Base-by-base conservation (phyloP, 2,888 invertebrate genomes). In the Anoplius nigerrimus region DNA sequence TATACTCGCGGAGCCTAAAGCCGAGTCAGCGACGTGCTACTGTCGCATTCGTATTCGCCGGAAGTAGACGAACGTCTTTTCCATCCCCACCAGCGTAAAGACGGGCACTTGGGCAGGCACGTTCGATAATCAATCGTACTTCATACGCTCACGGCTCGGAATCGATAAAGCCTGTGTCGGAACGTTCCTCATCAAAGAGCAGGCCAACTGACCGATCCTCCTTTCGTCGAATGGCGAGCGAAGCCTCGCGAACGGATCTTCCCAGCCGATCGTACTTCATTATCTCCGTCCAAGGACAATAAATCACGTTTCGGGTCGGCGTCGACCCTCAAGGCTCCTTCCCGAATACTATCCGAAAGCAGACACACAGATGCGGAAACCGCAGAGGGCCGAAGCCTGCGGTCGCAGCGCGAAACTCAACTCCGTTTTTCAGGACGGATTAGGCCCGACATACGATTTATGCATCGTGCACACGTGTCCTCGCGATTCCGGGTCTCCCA, bases 281-380 rank as follows among this genome's bases (percentile, higher is more conserved):
- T 78, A 78, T 73, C 71, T 77, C 34, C 67, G 54, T 59, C 73
- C 80, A 77, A 81, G 76, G 78, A 72, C 75, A 78, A 78, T 79
- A 81, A 79, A 82, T 83, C 78, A 78, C 67, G 76, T 72, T 21
- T 56, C 69, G 63, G 67, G 64, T 66, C 76, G 60, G 66, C 54
- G 71, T 34, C 65, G 34, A 34, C 11, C 48, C 48, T 69, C 78
- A 80, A 79, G 80, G 79, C 73, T 73, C 57, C 13, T 63, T 76
- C 56, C 69, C 66, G 65, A 62, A 69, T 11, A 61, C 74, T 65
- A 70, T 74, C 66, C 76, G 70, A 79, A 76, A 77, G 74, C 71
- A 68, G 74, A 71, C 70, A 74, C 48, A 18, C 24, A 60, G 34
- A 54, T 67, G 74, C 62, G 71, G 71, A 81, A 80, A 80, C 80